These are phyloP conservation scores for Drosophila jambulina DNA, from an alignment of 1,140 invertebrate species.

Conservation along the genomic window DNA sequence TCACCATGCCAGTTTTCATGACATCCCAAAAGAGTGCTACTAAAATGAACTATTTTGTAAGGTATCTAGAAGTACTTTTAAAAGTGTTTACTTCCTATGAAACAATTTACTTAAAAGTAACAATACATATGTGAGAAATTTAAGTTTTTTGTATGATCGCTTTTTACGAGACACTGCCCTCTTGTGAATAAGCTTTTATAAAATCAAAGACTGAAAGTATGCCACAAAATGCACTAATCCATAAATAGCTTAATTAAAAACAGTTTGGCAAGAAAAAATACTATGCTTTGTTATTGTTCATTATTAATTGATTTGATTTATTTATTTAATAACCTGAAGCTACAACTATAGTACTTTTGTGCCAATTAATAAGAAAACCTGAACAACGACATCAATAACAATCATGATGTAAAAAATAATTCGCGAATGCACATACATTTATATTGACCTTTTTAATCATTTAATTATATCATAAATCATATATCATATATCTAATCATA, in stretches of 20 bases:
- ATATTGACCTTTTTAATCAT: too few species aligned
- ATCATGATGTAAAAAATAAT: too few species aligned
- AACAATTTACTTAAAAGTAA: background rate
- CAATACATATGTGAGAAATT: fast-evolving
- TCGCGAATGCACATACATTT: too few species aligned
- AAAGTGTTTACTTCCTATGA: too few species aligned
- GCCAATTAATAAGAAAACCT: too few species aligned
- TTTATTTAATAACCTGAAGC: background rate
- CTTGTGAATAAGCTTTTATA: background rate
- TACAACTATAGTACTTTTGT: background rate
- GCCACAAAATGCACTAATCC: background rate
- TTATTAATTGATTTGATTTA: background rate
- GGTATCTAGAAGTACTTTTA: background rate
- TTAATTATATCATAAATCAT: too few species aligned
- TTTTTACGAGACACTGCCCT: background rate
- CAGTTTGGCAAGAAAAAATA: background rate
- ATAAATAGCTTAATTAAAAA: background rate
- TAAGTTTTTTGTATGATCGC: fast-evolving
- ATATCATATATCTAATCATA: too few species aligned
- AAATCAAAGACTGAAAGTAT: background rate
- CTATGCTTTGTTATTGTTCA: background rate
- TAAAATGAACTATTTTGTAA: background rate
- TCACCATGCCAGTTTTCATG: background rate
- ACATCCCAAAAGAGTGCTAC: slow-evolving; percentile 18
- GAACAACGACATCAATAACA: too few species aligned